Evolutionary conservation across 2,797 vertebrate genomes (phyloP), one percentile per base, ranked within the genome.

Genomic region (Spinus olivaceus): DNA sequence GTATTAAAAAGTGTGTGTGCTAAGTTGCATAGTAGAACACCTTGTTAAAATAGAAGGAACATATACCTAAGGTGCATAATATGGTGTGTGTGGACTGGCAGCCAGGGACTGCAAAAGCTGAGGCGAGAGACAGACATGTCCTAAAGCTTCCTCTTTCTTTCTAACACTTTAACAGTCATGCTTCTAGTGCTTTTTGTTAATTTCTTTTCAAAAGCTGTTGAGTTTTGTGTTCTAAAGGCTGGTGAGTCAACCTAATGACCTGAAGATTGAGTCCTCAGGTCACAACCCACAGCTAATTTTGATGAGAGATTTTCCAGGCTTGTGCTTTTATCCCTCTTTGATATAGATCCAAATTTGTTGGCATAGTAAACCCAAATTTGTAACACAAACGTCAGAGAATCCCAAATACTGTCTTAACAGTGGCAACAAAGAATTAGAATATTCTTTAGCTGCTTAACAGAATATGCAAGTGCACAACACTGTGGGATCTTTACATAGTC

Each of bases 61-160:
- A 2, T 42, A 12, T 1, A 21, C 17, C 37, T 80, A 8, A 51
- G 18, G 23, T 73, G 4, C 33, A 1, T 46, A 22, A 2, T 47
- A 20, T 14, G 7, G 14, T 56, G 23, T 71, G 4, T 25, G 4
- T 28, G 15, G 50, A n/a, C 47, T 53, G 49, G 37, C 49, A 78
- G 22, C 53, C 50, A 30, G 54, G 33, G 67, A 28, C 67, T 73
- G 24, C 60, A 35, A 66, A 73, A 84, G 28, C 66, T 86, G 63
- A 79, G 63, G 47, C 2, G 17, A 74, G 61, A 92, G 76, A 42
- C 69, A 72, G 65, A 17, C 28, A 2, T 86, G 60, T 79, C 66
- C 41, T 70, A n/a, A 76, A 73, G 44, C 39, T 94, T 95, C 78
- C 71, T 95, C 42, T 76, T 88, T 59, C 69, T 78, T 95, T 77